A percentile compares a stretch with the other conserved stretches of the same genome.
These are phyloP conservation scores for Malacoraja senta DNA, from an alignment of 2,797 vertebrate species.

Conservation along the genomic window DNA sequence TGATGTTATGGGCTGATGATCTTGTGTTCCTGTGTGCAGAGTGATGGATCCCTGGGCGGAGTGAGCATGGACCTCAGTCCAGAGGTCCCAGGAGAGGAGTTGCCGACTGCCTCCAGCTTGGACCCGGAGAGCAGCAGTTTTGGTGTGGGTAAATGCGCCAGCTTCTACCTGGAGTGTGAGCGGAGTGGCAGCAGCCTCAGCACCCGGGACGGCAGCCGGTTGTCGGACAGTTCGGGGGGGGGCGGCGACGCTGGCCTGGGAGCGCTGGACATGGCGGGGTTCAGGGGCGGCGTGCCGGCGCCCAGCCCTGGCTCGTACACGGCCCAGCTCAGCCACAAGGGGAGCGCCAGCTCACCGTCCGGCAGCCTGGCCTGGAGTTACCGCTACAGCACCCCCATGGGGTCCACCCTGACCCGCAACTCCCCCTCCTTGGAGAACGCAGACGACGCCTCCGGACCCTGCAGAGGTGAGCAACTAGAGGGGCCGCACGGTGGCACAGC, in stretches of 20 bases:
- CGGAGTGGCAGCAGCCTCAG: background rate
- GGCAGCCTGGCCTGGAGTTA: slow-evolving; percentile 51
- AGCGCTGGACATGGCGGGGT: background rate
- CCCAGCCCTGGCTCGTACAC: slow-evolving; percentile 36
- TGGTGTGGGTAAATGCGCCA: slow-evolving; percentile 50
- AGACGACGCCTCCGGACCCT: slow-evolving; percentile 47
- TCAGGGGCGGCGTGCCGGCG: too few relatives aligned
- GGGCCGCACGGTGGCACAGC: too few relatives aligned
- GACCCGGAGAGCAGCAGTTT: slow-evolving; percentile 42
- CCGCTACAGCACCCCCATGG: slow-evolving; percentile 39
- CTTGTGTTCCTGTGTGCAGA: background rate
- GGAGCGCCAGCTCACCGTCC: slow-evolving; percentile 20
- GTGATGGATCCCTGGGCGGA: background rate
- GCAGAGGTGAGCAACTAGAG: slow-evolving; percentile 49
- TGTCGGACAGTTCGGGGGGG: slow-evolving; percentile 40
- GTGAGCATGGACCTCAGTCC: background rate
- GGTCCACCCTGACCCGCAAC: slow-evolving; percentile 44
- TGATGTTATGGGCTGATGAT: background rate
- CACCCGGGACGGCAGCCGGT: slow-evolving; percentile 39
- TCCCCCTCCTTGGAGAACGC: slow-evolving; percentile 41
- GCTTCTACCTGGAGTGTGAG: slow-evolving; percentile 48
- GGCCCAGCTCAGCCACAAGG: slow-evolving; percentile 43
- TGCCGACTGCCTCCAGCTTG: fast-evolving
- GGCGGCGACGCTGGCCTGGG: slow-evolving; percentile 22
- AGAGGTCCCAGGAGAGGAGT: background rate